Conservation (phyloP, 2,888 invertebrate genomes). For the Ophion ventricosus region DNA sequence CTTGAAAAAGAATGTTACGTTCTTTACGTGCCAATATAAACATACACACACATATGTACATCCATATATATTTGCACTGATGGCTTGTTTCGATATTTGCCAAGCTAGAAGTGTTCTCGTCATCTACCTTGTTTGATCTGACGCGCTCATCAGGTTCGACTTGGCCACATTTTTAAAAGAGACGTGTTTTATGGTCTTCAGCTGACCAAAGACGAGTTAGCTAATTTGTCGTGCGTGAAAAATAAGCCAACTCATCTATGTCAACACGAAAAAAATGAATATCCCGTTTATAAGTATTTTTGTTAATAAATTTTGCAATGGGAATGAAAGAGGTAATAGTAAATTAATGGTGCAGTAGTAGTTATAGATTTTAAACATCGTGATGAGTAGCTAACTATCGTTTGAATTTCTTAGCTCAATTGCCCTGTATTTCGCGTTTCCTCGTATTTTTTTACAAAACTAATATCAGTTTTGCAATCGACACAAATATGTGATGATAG, state of each 20-base stretch:
- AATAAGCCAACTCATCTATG: not conserved
- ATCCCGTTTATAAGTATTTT: not conserved
- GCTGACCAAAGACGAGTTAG: slow-evolving; percentile 29
- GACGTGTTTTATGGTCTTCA: not conserved
- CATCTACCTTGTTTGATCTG: slow-evolving; percentile 36
- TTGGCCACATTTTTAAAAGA: not conserved
- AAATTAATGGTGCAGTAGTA: not conserved
- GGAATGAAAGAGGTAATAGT: not conserved
- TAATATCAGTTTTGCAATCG: not conserved
- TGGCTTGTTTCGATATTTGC: slow-evolving; percentile 23
- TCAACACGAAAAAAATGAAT: not conserved
- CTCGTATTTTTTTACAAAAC: not conserved
- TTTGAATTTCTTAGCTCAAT: not conserved
- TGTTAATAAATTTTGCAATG: not conserved
- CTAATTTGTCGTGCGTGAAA: slow-evolving; percentile 19
- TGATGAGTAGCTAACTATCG: not conserved
- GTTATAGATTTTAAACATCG: not conserved
- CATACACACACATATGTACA: slow-evolving; percentile 1
- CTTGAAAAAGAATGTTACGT: slow-evolving; percentile 43
- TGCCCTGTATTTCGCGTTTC: not conserved
- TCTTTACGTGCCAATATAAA: slow-evolving; percentile 36
- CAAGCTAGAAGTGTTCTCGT: slow-evolving; percentile 20
- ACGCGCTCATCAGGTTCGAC: slow-evolving; percentile 20
- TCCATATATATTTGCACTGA: not conserved
- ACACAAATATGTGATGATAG: not conserved